A percentile compares a stretch with the other conserved stretches of the same genome.
Evolutionary conservation across 2,113 vertebrate genomes (phyloP).

Genomic region (Riparia riparia): DNA sequence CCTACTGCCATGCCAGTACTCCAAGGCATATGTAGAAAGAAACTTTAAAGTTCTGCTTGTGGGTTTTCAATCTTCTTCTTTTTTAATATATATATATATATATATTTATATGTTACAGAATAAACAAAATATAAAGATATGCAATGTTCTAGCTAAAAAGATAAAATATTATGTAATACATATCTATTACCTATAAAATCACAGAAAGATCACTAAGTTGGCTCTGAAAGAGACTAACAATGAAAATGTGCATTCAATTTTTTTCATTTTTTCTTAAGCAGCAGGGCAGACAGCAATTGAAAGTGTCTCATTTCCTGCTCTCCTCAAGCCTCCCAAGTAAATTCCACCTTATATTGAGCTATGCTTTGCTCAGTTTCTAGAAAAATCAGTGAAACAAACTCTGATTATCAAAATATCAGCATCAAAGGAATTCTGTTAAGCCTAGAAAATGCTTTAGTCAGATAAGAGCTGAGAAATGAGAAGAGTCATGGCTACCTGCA

Average conservation of each 20-base stretch:
- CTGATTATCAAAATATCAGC: background rate
- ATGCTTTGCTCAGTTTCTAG: background rate
- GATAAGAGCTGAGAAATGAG: background rate
- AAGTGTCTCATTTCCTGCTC: background rate
- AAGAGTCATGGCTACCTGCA: background rate
- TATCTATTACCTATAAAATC: background rate
- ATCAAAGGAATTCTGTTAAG: background rate
- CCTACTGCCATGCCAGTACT: background rate
- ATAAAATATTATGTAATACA: background rate
- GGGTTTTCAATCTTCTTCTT: background rate
- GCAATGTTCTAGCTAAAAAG: background rate
- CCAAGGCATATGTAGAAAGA: background rate
- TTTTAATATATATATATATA: fast-evolving
- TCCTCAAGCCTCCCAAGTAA: background rate
- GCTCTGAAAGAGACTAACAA: background rate
- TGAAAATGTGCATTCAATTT: background rate
- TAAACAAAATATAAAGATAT: background rate
- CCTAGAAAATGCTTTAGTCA: background rate
- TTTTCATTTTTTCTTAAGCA: background rate
- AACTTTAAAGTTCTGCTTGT: background rate
- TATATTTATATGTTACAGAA: background rate
- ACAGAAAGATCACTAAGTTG: background rate
- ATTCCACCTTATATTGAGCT: background rate
- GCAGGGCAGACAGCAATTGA: background rate
- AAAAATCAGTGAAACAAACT: background rate